Conservation (phyloP, 2,888 invertebrate genomes). For the Harmothoe impar region DNA sequence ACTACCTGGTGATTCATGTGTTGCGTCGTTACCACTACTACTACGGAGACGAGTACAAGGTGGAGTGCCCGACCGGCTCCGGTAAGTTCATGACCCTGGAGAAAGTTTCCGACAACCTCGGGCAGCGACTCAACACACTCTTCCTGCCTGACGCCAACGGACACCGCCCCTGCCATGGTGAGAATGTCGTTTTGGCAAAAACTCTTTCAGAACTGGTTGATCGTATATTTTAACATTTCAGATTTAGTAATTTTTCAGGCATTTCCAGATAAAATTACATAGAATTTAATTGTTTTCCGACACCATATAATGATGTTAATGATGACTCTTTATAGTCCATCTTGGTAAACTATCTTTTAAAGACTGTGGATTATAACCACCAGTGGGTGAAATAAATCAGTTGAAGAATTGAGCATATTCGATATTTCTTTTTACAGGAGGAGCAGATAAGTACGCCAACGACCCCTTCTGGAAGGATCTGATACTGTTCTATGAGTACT, state of each 20-base stretch:
- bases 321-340: no score
- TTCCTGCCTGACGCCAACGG: slow-evolving; percentile 79
- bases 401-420: no score
- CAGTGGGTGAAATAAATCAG: no score
- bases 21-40: slow-evolving; percentile 81
- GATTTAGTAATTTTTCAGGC: no score
- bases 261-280: no score
- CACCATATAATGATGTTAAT: no score
- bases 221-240: no score
- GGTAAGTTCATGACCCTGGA: slow-evolving; percentile 78
- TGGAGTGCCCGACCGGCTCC: slow-evolving; percentile 82
- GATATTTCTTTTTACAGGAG: slow-evolving; percentile 38
- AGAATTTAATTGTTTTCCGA: no score
- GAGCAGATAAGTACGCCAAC: slow-evolving; percentile 72
- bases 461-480: slow-evolving; percentile 81
- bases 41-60: slow-evolving; percentile 79
- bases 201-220: no score
- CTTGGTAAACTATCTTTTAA: no score
- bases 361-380: no score
- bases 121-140: slow-evolving; percentile 75
- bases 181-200: no score
- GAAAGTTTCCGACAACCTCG: slow-evolving; percentile 79
- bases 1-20: slow-evolving; percentile 81
- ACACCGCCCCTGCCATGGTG: slow-evolving; percentile 81
- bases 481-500: slow-evolving; percentile 83